Evolutionary conservation across 2,113 vertebrate genomes (phyloP).

Genomic region (Alouatta palliata): DNA sequence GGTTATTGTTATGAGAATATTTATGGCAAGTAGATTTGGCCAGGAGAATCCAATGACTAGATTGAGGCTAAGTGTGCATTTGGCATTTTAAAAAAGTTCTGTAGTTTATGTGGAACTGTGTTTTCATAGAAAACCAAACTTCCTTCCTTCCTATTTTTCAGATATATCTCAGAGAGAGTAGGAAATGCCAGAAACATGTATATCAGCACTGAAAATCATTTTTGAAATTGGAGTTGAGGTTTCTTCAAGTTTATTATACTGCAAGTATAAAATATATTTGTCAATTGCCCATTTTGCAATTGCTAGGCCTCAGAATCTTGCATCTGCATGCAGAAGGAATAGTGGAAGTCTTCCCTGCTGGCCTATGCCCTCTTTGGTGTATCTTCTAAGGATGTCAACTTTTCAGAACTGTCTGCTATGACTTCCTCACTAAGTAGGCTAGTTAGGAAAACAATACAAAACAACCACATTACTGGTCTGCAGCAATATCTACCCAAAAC

Average conservation of each 20-base stretch:
- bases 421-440: not conserved
- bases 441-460: not conserved
- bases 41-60: not conserved
- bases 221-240: not conserved
- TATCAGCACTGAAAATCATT: not conserved
- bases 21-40: not conserved
- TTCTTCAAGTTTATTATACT: not conserved
- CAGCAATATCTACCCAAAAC: not conserved
- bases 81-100: not conserved
- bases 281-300: not conserved
- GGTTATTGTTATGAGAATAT: not conserved
- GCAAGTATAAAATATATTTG: not conserved
- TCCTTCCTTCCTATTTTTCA: not conserved
- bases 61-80: not conserved
- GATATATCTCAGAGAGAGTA: not conserved
- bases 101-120: not conserved
- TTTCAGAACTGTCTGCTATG: not conserved
- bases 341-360: not conserved
- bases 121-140: slow-evolving; percentile 39
- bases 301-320: not conserved
- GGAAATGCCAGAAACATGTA: not conserved
- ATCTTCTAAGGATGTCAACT: not conserved
- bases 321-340: not conserved
- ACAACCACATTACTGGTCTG: not conserved
- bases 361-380: not conserved